Evolutionary conservation across 2,797 vertebrate genomes (phyloP), one percentile per base, ranked within the genome.

Genomic region (Sorex maritimensis): DNA sequence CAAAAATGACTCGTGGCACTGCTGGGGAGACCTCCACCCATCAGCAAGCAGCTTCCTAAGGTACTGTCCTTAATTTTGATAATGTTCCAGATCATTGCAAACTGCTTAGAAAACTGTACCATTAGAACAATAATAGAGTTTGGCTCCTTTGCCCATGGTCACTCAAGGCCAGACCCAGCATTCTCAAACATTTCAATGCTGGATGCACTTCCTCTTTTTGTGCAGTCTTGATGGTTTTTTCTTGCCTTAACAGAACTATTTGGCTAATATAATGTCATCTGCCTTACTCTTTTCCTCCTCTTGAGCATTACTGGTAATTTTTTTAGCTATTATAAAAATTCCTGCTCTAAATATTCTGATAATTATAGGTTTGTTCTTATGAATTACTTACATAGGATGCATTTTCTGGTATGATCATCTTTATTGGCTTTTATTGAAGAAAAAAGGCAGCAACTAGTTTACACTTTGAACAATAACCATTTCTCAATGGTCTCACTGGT

Each of bases 351-450:
- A 88, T 92, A 89, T 79, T 92, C 92, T 88, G 81, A 68, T 92
- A 87, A 91, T 89, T 95, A 69, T 38, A 95, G 38, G 75, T 82
- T 93, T 90, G 81, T 78, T 92, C 55, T 80, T 88, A 72, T 72
- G 71, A 94, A 78, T 94, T 92, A 72, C 52, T 78, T 86, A 80
- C 24, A 30, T 82, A 52, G 55, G 67, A 92, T 78, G 14, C 46
- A 81, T 93, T 96, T 97, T 95, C 91, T 87, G 81, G 34, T 52
- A 78, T 52, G 73, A 92, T 90, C n/a, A 38, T 61, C 90, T 93
- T 44, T 85, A 52, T 82, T 91, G 75, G 55, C 52, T 94, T 34
- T 91, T 84, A 88, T 26, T 83, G 13, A 38, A 88, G 75, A 93
- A 90, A 72, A 41, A 67, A 34, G 12, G 2, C 13, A 44, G 41